These are phyloP conservation scores for Sebastes nivosus DNA, from an alignment of 2,797 vertebrate genomes.

Conservation along the genomic window DNA sequence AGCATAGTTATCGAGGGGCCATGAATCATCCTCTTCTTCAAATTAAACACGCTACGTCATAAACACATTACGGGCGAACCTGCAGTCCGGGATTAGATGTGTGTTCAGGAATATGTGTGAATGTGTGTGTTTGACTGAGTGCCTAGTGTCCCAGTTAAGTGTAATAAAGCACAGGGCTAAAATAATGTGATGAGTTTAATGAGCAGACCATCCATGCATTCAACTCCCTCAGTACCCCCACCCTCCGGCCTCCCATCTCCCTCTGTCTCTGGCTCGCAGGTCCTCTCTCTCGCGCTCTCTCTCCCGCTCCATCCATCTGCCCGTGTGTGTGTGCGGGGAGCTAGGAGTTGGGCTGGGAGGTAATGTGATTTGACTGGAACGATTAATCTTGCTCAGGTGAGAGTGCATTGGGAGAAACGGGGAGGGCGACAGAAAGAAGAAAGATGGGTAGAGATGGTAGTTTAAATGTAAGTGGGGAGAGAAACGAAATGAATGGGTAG, in stretches of 20 bases:
- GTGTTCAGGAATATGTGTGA: constrained; percentile 22
- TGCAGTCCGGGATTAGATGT: constrained; percentile 41
- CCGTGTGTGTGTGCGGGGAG: constrained; percentile 6
- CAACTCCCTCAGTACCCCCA: constrained; percentile 45
- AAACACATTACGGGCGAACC: constrained; percentile 60
- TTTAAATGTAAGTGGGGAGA: constrained; percentile 54
- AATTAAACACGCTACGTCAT: constrained; percentile 72
- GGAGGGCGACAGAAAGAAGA: constrained; percentile 58
- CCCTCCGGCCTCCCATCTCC: constrained; percentile 34
- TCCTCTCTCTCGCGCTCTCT: neutral
- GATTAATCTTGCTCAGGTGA: constrained; percentile 85
- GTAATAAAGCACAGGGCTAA: constrained; percentile 80
- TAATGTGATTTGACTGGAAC: constrained; percentile 82
- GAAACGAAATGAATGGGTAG: constrained; percentile 25
- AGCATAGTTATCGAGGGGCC: constrained; percentile 57
- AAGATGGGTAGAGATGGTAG: constrained; percentile 54
- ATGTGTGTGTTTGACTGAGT: constrained; percentile 62
- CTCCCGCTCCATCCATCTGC: neutral
- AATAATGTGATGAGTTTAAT: constrained; percentile 84
- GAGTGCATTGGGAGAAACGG: constrained; percentile 66
- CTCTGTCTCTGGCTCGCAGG: constrained; percentile 29
- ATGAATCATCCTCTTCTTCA: constrained; percentile 75
- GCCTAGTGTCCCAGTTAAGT: constrained; percentile 75
- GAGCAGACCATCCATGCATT: constrained; percentile 77
- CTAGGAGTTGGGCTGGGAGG: constrained; percentile 61